Conservation (phyloP, 1,140 invertebrate species). For the Pseudobourletiella spinata region DNA sequence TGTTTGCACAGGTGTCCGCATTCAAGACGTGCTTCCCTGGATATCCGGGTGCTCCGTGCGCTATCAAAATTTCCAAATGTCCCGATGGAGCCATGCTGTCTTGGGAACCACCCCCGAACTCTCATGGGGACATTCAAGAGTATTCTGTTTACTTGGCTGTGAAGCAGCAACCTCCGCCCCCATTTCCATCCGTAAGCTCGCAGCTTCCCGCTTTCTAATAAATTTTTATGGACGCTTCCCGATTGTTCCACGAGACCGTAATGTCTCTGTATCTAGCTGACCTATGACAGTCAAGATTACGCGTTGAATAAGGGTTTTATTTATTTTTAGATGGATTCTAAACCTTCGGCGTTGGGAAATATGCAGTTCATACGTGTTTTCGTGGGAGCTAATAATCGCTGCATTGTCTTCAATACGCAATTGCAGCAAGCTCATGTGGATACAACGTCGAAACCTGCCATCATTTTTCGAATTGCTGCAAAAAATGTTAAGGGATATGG, state of each 20-base stretch:
- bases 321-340: no score
- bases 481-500: conserved; percentile 98
- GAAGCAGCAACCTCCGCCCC: neutral
- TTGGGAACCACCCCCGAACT: conserved; percentile 92
- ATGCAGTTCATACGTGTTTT: conserved; percentile 95
- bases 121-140: conserved; percentile 84
- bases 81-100: conserved; percentile 87
- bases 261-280: no score
- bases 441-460: conserved; percentile 93
- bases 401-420: conserved; percentile 78
- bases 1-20: conserved; percentile 85
- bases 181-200: no score
- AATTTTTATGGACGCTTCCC: no score
- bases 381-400: conserved; percentile 82
- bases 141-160: conserved; percentile 95
- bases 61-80: conserved; percentile 95
- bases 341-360: neutral
- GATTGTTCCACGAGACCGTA: no score
- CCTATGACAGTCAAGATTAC: no score
- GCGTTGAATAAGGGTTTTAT: no score
- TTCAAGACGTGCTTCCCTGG: conserved; percentile 89
- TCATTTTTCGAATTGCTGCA: conserved; percentile 97
- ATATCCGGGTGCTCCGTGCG: conserved; percentile 92
- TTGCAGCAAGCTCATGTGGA: conserved; percentile 87
- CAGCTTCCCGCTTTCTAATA: conserved; percentile 46